A percentile compares a stretch with the other conserved stretches of the same genome.
These are phyloP conservation scores for Crossocerus cetratus DNA, from an alignment of 2,888 invertebrate genomes.

Conservation along the genomic window DNA sequence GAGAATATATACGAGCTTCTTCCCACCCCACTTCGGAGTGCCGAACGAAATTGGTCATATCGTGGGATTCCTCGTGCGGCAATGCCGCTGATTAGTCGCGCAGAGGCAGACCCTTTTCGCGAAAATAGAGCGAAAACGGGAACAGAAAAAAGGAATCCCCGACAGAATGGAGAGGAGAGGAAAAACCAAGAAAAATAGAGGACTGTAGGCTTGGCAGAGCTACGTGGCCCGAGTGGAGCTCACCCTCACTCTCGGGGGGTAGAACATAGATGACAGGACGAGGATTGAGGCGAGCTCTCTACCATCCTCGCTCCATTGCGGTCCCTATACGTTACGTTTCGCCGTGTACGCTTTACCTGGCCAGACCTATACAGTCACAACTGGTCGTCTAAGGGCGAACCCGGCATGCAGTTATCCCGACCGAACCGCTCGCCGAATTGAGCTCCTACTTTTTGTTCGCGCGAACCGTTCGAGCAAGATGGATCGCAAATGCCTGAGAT, in stretches of 20 bases:
- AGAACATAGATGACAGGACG: too few species aligned
- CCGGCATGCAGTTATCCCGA: constrained; percentile 3
- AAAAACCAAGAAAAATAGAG: constrained; percentile 25
- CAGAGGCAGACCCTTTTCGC: constrained; percentile 11
- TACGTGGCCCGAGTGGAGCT: too few species aligned
- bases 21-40: not conserved
- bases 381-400: not conserved
- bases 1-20: constrained; percentile 33
- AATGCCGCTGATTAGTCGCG: constrained; percentile 56
- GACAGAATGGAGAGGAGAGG: constrained; percentile 1
- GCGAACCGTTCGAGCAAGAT: too few species aligned
- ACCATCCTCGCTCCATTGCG: not conserved
- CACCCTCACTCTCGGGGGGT: too few species aligned
- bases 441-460: too few species aligned
- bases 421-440: too few species aligned
- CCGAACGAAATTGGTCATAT: constrained; percentile 53
- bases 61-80: constrained; percentile 53
- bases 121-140: constrained; percentile 15
- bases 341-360: not conserved
- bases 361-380: too few species aligned
- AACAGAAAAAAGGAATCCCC: constrained; percentile 13
- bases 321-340: constrained; percentile 11
- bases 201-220: not conserved
- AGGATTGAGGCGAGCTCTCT: too few species aligned
- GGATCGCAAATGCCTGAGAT: too few species aligned